Evolutionary conservation across 2,888 invertebrate genomes (phyloP).

Genomic region (Synanthedon myopaeformis): DNA sequence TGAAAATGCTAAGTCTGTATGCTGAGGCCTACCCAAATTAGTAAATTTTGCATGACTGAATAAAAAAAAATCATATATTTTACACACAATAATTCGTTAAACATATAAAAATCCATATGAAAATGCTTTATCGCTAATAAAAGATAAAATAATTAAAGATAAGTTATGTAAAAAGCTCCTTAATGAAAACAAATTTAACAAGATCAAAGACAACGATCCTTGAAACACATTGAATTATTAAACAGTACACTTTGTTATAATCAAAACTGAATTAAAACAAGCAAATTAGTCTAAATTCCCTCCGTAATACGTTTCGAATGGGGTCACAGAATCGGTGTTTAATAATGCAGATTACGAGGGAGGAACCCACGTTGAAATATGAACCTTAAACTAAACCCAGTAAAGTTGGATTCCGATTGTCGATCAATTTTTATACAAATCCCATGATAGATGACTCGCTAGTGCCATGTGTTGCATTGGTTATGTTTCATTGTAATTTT

Average conservation of each 20-base stretch:
- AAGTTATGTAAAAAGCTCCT: neutral
- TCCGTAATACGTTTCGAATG: slow-evolving; percentile 52
- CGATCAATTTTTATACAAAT: slow-evolving; percentile 13
- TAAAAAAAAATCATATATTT: no score
- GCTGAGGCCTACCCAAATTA: no score
- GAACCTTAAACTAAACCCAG: slow-evolving; percentile 5
- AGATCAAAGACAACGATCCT: neutral
- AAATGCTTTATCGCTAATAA: neutral
- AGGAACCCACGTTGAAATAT: slow-evolving; percentile 17
- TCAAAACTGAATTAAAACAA: slow-evolving; percentile 66
- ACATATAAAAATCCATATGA: neutral
- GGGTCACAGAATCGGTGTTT: slow-evolving; percentile 56
- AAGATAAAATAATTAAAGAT: neutral
- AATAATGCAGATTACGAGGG: slow-evolving; percentile 51
- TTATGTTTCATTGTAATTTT: slow-evolving; percentile 38
- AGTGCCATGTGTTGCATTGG: slow-evolving; percentile 32
- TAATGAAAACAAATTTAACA: neutral
- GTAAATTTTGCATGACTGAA: no score
- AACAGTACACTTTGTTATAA: slow-evolving; percentile 55
- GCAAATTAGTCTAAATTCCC: slow-evolving; percentile 57
- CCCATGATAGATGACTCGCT: slow-evolving; percentile 41
- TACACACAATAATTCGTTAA: neutral
- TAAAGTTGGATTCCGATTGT: neutral
- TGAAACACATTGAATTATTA: slow-evolving; percentile 43
- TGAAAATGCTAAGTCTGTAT: no score